Base-by-base conservation (phyloP, 2,888 invertebrate species). In the Eristalis tenax region DNA sequence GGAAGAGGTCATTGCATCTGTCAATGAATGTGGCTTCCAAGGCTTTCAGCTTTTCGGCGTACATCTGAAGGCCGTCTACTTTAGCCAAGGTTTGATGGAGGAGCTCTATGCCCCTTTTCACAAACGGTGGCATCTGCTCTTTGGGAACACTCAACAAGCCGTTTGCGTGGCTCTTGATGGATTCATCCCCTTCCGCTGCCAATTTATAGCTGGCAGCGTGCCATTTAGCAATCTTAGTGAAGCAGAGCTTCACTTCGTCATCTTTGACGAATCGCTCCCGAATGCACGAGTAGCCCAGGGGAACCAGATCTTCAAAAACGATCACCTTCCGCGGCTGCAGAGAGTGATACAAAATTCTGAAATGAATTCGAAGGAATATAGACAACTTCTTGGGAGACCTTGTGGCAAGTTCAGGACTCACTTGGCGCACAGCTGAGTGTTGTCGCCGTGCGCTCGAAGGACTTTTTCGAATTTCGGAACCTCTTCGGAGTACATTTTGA, bases 151-250 rank as follows among this genome's bases (percentile, higher is more conserved):
- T 23, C 0, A 82, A 22, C 6, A 86, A n/a, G 3, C 78, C 78
- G 13, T 75, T 18, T 4, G 35, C 3, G 28, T 56, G 78, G 4
- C 26, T 56, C 13, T 65, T 73, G 11, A 73, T 35, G 13, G 59
- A 22, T 23, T 71, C 56, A n/a, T 84, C 80, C n/a, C 40, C 64
- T 22, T 83, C 84, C 2, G 38, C 28, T 11, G 57, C 79, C 64
- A 89, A 26, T 65, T 89, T 86, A 64, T 88, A 86, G 63, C 89
- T 89, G 11, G 77, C 83, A 28, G 88, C 88, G 64, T 89, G 89
- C 89, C 88, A 88, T 71, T 88, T 83, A 26, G 88, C 88, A 40
- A 89, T 66, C 71, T 88, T 89, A n/a, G 50, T 50, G 10, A 88
- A 64, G 57, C 83, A 88, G 8, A 40, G 63, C 70, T 87, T 73